Evolutionary conservation across 2,888 invertebrate species (phyloP).

Genomic region (Steinernema carpocapsae): DNA sequence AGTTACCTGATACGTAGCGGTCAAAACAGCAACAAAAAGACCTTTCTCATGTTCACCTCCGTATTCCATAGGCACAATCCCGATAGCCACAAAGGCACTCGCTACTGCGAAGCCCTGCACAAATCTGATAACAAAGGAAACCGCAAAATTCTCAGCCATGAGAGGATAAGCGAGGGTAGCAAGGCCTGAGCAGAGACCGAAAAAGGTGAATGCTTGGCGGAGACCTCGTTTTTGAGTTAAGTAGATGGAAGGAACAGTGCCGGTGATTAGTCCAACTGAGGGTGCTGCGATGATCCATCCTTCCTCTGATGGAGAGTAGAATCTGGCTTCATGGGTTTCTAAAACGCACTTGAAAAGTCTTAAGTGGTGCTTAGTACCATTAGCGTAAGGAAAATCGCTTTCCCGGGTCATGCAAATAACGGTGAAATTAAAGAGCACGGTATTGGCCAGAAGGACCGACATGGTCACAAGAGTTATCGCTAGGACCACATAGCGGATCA

Average conservation of each 20-base stretch:
- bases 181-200: constrained; percentile 13
- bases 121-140: constrained; percentile 5
- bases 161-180: not conserved
- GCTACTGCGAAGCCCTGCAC: constrained; percentile 23
- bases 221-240: constrained; percentile 26
- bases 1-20: constrained; percentile 11
- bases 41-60: constrained; percentile 8
- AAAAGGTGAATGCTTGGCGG: constrained; percentile 1
- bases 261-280: constrained; percentile 33
- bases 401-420: constrained; percentile 39
- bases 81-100: constrained; percentile 18
- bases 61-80: constrained; percentile 27
- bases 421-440: constrained; percentile 38
- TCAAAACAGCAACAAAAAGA: constrained; percentile 23
- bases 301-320: constrained; percentile 17
- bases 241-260: constrained; percentile 29
- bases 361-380: not conserved
- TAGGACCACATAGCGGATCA: constrained; percentile 2
- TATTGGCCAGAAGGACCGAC: not conserved
- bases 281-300: constrained; percentile 38
- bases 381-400: not conserved
- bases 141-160: constrained; percentile 2
- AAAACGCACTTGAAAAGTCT: not conserved
- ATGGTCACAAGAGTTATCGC: not conserved
- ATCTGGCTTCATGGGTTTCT: not conserved